Conservation (phyloP, 1,140 invertebrate species). For the Triops cancriformis region DNA sequence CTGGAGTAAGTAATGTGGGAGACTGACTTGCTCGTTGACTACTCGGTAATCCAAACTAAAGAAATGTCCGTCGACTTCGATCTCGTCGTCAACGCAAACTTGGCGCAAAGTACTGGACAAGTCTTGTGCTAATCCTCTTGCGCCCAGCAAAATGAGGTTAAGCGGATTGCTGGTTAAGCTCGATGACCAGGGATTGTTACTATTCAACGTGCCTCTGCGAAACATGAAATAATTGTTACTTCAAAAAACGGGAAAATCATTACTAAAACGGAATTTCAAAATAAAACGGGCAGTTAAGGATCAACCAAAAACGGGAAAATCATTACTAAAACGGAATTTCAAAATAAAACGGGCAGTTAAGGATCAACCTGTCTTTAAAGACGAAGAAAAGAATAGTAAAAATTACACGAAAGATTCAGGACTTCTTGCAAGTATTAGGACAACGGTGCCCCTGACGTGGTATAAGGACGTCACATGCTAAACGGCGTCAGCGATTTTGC, state of each 20-base stretch:
- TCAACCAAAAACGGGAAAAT: slow-evolving; percentile 15
- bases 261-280: too few relatives aligned
- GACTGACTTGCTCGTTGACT: slow-evolving; percentile 73
- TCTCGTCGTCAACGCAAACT: slow-evolving; percentile 70
- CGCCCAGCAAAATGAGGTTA: slow-evolving; percentile 64
- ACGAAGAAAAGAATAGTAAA: neutral
- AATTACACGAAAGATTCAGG: too few relatives aligned
- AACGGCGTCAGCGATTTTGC: too few relatives aligned
- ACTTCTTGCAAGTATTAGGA: too few relatives aligned
- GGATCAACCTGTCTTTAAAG: slow-evolving; percentile 25
- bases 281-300: slow-evolving; percentile 27
- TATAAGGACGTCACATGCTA: too few relatives aligned
- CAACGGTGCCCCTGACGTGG: too few relatives aligned
- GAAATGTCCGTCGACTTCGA: slow-evolving; percentile 69
- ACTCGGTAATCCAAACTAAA: slow-evolving; percentile 76
- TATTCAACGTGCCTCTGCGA: slow-evolving; percentile 57
- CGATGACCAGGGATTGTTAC: slow-evolving; percentile 56
- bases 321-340: too few relatives aligned
- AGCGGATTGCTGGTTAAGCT: slow-evolving; percentile 59
- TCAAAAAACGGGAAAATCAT: too few relatives aligned
- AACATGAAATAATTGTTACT: slow-evolving; percentile 32
- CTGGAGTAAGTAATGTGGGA: slow-evolving; percentile 65
- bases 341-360: slow-evolving; percentile 27
- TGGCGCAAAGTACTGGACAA: slow-evolving; percentile 60
- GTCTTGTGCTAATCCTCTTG: slow-evolving; percentile 65